Base-by-base conservation (phyloP, 2,888 invertebrate genomes). In the Monoplex corrugatus region DNA sequence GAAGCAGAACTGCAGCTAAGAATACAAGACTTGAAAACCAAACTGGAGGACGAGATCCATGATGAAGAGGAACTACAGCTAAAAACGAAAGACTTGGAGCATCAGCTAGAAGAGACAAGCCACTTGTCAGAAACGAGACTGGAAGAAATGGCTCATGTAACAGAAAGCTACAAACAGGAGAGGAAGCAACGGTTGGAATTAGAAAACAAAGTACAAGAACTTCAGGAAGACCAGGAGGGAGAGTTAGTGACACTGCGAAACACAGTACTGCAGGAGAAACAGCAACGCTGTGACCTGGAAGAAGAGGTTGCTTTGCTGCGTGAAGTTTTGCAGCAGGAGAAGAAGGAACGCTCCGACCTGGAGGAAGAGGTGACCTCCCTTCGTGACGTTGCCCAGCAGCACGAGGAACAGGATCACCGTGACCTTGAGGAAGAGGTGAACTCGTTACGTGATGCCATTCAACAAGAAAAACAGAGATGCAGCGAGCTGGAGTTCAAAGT, bases 171-270 rank as follows among this genome's bases (percentile, higher is more conserved):
- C 83, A 94, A 94, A 44, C 92, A 92, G 44, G 94, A 94, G 87
- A 90, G 93, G n/a, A 92, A 92, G 90, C 93, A 93, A 90, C 93
- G 92, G 82, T 87, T 93, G 6, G 93, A 94, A 86, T 92, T 94
- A 8, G 93, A 94, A 87, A 90, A 90, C 19, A 91, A 92, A 57
- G 90, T 94, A 32, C 86, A 90, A 40, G 90, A 91, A 35, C 87
- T 92, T 28, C 68, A 44, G 19, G 86, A 86, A 35, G 89, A 88
- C 23, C 86, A 86, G 6, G 86, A 89, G 32, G 91, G 91, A n/a
- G 87, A 86, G 43, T 44, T 89, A 45, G 5, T 16, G 16, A 28
- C 10, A 3, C 75, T 75, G 75, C 35, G 23, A 10, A 38, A 13
- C 16, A 75, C 13, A 75, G 35, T 75, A 38, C 75, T 38, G 23